phyloP scores from a whole-genome alignment of 2,888 invertebrate species.

The Dryomyza anilis region DNA sequence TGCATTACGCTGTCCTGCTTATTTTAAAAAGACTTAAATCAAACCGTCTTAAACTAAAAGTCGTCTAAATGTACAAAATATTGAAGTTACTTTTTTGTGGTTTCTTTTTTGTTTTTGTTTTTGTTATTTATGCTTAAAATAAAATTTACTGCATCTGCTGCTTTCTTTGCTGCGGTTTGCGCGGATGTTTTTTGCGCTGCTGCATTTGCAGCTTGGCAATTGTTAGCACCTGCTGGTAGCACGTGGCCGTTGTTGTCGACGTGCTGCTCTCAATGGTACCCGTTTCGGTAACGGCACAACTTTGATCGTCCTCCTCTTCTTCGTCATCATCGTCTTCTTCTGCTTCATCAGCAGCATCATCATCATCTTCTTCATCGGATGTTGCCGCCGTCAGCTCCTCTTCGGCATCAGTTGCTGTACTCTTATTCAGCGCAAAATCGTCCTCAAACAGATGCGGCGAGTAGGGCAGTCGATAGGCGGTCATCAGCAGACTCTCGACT shows the following conservation, averaged over 20 bases:
- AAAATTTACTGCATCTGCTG: not conserved
- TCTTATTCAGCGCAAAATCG: slow-evolving; percentile 38
- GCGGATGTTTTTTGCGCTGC: slow-evolving; percentile 56
- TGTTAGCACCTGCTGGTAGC: slow-evolving; percentile 51
- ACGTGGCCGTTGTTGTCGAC: slow-evolving; percentile 37
- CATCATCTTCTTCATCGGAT: slow-evolving; percentile 36
- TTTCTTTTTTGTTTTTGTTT: not conserved
- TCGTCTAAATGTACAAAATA: not conserved
- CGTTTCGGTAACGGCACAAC: too few relatives aligned
- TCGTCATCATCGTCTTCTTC: slow-evolving; percentile 40
- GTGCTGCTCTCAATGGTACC: slow-evolving; percentile 41
- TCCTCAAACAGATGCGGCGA: slow-evolving; percentile 52
- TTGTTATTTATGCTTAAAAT: too few relatives aligned
- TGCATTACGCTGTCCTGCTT: not conserved
- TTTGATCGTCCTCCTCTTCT: slow-evolving; percentile 31
- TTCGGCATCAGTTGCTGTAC: slow-evolving; percentile 41
- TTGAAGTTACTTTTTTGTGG: too few relatives aligned
- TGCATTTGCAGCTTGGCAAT: slow-evolving; percentile 53
- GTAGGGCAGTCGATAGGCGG: slow-evolving; percentile 55
- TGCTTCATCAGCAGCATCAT: slow-evolving; percentile 37
- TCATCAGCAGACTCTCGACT: slow-evolving; percentile 52
- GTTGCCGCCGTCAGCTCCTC: too few relatives aligned
- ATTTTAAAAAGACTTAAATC: not conserved
- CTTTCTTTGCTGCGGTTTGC: slow-evolving; percentile 53
- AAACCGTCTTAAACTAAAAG: not conserved